These are phyloP conservation scores for Formica aserva DNA, from an alignment of 2,888 invertebrate genomes.

Conservation along the genomic window DNA sequence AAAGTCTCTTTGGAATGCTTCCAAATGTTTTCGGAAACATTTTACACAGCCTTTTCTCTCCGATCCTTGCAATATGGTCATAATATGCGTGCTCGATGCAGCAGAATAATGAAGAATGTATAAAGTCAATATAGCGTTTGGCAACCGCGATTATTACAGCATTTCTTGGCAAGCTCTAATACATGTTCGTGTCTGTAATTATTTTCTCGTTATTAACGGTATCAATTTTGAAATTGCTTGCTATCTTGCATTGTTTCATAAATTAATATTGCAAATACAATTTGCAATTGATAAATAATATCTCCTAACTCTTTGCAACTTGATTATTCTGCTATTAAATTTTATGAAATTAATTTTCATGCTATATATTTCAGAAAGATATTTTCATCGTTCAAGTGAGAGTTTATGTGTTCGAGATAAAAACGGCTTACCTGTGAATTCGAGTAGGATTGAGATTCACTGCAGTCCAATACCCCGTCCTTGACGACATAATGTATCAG, in stretches of 20 bases:
- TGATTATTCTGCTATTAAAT: neutral
- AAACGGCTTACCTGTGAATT: conserved; percentile 83
- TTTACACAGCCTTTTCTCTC: conserved; percentile 35
- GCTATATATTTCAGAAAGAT: neutral
- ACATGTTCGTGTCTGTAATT: neutral
- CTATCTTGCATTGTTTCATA: neutral
- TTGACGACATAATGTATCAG: conserved; percentile 98
- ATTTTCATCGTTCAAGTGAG: neutral
- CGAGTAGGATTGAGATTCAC: conserved; percentile 84
- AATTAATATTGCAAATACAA: conserved; percentile 3
- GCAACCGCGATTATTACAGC: conserved; percentile 3
- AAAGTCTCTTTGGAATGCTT: conserved; percentile 65
- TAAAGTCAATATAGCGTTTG: conserved; percentile 10
- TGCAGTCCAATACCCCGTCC: conserved; percentile 94
- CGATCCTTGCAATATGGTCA: conserved; percentile 17
- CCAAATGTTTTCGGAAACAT: conserved; percentile 61
- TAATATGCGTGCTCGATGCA: conserved; percentile 14
- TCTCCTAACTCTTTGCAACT: neutral
- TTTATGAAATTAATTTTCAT: neutral
- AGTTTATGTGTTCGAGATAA: neutral
- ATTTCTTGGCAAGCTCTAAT: conserved; percentile 19
- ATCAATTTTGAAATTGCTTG: neutral
- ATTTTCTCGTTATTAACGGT: neutral
- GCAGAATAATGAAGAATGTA: conserved; percentile 21
- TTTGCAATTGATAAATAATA: neutral